A percentile compares a stretch with the other conserved stretches of the same genome.
Conservation (phyloP, 2,113 vertebrate genomes). For the Neolamprologus cancellatus region DNA sequence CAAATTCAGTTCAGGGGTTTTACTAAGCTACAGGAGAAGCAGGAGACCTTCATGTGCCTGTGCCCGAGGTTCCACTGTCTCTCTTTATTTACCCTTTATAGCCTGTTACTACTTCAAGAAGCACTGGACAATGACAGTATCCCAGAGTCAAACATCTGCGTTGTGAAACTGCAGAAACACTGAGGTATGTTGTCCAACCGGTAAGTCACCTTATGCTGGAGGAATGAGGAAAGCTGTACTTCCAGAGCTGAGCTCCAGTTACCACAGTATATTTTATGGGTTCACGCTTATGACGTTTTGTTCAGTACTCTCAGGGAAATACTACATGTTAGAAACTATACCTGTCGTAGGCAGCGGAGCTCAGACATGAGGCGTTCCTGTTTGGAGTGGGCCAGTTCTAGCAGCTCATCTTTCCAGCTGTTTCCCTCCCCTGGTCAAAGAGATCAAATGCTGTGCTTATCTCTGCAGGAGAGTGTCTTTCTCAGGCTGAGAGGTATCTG, state of each 20-base stretch:
- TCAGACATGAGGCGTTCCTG: conserved; percentile 76
- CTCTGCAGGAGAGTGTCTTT: background rate
- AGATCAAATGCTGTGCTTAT: background rate
- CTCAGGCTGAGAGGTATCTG: background rate
- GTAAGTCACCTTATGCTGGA: background rate
- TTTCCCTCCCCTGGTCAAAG: conserved; percentile 75
- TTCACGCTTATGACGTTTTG: background rate
- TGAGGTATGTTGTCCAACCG: conserved; percentile 42
- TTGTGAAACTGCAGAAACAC: background rate
- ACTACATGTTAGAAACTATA: conserved; percentile 7
- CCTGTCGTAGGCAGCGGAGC: conserved; percentile 77
- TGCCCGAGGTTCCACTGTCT: background rate
- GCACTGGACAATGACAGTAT: background rate
- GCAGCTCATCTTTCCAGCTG: conserved; percentile 79
- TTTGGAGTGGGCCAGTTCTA: conserved; percentile 79
- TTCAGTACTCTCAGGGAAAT: background rate
- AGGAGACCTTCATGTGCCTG: background rate
- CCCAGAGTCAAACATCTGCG: background rate
- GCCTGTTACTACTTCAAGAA: background rate
- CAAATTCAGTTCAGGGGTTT: background rate
- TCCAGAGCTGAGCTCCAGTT: background rate
- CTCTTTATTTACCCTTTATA: background rate
- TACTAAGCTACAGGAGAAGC: background rate
- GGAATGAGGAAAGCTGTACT: conserved; percentile 17
- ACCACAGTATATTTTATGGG: background rate